Conservation (phyloP, 1,140 invertebrate species). For the Pogonus chalceus region DNA sequence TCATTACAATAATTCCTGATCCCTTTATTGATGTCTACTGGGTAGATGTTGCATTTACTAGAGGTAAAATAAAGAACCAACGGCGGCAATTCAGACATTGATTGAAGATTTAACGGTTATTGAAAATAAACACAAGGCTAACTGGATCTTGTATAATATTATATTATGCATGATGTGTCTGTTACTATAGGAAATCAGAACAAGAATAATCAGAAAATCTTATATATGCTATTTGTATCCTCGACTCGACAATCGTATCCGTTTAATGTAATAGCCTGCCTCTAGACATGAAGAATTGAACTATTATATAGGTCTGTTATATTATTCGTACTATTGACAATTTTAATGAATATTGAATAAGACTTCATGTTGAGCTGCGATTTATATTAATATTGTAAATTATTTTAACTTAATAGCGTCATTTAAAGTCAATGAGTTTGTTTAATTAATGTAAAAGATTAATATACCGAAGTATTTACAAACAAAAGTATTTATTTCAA, state of each 20-base stretch:
- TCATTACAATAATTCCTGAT: no score
- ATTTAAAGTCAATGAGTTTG: no score
- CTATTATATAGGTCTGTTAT: slow-evolving; percentile 2
- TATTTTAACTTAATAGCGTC: no score
- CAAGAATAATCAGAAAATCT: background rate
- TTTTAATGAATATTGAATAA: no score
- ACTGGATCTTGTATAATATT: slow-evolving; percentile 7
- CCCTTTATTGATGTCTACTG: no score
- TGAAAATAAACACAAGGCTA: slow-evolving; percentile 5
- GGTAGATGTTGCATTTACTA: background rate
- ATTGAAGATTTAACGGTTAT: slow-evolving; percentile 7
- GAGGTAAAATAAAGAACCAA: background rate
- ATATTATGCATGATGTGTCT: slow-evolving; percentile 3
- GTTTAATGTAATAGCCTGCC: slow-evolving; percentile 1
- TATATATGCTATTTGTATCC: background rate
- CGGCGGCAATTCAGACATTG: background rate
- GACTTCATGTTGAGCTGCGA: no score
- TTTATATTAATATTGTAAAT: no score
- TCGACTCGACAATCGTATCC: no score
- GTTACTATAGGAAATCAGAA: background rate
- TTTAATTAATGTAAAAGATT: no score
- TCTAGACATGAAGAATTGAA: background rate
- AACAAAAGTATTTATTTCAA: no score
- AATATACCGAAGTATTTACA: no score
- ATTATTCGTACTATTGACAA: background rate